Evolutionary conservation across 53 echinoderm and acorn worm species (phyloP), one percentile per base, ranked within the genome.

Genomic region (Arbacia lixula): DNA sequence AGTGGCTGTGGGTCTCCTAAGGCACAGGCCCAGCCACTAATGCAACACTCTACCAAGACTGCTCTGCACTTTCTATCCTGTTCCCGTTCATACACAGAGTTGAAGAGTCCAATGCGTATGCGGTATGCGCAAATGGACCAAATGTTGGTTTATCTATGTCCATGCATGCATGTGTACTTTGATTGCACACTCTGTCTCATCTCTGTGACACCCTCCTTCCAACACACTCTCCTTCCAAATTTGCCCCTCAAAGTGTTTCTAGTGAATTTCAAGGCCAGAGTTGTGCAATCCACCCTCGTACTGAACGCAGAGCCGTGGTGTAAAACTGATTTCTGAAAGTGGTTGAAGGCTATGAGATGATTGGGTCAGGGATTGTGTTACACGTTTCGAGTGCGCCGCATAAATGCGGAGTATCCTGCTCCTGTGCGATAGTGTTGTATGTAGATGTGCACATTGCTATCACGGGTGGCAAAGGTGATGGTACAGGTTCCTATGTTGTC

Each of bases 271-370:
- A 81, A 81, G 82, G 82, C 52, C 82, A 81, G 54, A 20, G 40
- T 55, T 39, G 58, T 22, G 11, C n/a, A n/a, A n/a, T n/a, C n/a
- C n/a, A n/a, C n/a, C n/a, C n/a, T n/a, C n/a, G n/a, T n/a, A 36
- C 26, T 53, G 60, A 58, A 40, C 25, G 22, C 58, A 12, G 26
- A 35, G 58, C 32, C 57, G 57, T 77, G 58, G 56, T 77, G 82
- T 63, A 27, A 63, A 46, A 64, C 43, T 81, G 82, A 81, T 63
- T 81, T 63, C 82, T 81, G 12, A 43, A 17, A 81, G 64, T 81
- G 82, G 82, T 81, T 81, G 82, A 81, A 81, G 82, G 82, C 82
- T 46, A 63, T 31, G 43, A 63, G 82, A 81, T 81, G 82, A 81
- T 81, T 81, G 64, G 49, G 64, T 63, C 3, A 19, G 64, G 64